phyloP scores from a whole-genome alignment of 2,888 invertebrate genomes.

The Emmelina monodactyla region DNA sequence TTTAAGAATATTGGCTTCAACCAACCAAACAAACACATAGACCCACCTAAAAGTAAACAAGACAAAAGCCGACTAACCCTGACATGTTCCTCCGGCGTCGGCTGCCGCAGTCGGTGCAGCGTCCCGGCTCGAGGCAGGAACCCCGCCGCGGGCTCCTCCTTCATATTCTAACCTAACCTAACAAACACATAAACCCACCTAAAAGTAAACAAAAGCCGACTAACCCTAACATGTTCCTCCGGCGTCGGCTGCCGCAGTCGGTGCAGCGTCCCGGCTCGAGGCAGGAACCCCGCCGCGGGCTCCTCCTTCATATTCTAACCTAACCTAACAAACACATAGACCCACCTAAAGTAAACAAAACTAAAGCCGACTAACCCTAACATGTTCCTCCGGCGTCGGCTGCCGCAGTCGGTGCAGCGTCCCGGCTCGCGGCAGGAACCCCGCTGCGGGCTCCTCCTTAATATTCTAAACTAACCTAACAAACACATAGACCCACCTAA shows the following conservation, averaged over 20 bases:
- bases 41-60: no score
- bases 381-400: constrained; percentile 70
- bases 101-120: constrained; percentile 78
- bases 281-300: constrained; percentile 85
- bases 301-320: no score
- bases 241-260: constrained; percentile 77
- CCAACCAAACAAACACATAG: no score
- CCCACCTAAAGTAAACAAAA: no score
- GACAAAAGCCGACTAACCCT: no score
- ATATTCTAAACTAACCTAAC: no score
- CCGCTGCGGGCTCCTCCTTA: constrained; percentile 82
- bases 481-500: no score
- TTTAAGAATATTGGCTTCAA: no score
- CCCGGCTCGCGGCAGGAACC: constrained; percentile 95
- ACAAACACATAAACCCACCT: no score
- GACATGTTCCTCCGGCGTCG: constrained; percentile 68
- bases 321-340: no score
- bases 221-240: constrained; percentile 70
- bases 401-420: constrained; percentile 76
- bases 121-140: constrained; percentile 96
- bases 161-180: no score
- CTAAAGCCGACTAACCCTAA: constrained; percentile 72
- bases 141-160: constrained; percentile 81
- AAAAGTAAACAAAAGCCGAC: no score
- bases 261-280: constrained; percentile 87